A percentile compares a stretch with the other conserved stretches of the same genome.
phyloP scores from a whole-genome alignment of 2,797 vertebrate genomes.

The Thalassophryne amazonica region DNA sequence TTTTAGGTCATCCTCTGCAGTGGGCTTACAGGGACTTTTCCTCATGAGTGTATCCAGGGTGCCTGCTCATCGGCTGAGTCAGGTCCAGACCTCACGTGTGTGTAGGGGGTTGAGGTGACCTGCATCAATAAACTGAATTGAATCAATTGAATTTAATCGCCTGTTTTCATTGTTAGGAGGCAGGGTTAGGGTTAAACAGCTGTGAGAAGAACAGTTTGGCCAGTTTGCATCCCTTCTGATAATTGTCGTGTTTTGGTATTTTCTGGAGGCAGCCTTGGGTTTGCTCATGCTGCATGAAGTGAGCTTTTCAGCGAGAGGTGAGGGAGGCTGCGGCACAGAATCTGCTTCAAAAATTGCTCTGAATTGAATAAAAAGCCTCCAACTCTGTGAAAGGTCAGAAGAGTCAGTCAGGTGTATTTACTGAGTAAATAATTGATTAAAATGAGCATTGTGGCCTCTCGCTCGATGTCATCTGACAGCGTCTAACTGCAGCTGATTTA shows the following conservation, averaged over 20 bases:
- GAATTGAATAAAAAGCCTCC: slow-evolving; percentile 65
- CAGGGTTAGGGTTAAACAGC: too few species aligned
- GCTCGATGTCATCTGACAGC: slow-evolving; percentile 20
- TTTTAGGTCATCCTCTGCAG: too few species aligned
- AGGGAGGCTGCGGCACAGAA: slow-evolving; percentile 32
- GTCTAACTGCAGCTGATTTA: too few species aligned
- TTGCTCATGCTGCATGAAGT: slow-evolving; percentile 48
- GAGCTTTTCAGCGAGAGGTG: slow-evolving; percentile 27
- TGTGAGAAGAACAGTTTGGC: too few species aligned
- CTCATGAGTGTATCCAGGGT: too few species aligned
- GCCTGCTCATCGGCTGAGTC: too few species aligned
- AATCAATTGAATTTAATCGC: too few species aligned
- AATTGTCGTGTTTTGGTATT: slow-evolving; percentile 39
- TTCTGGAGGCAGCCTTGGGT: slow-evolving; percentile 12
- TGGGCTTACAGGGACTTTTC: too few species aligned
- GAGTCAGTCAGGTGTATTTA: slow-evolving; percentile 46
- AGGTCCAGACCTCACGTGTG: too few species aligned
- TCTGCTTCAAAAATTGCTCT: slow-evolving; percentile 42
- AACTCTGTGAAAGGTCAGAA: slow-evolving; percentile 40
- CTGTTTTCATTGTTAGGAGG: too few species aligned
- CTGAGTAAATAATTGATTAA: slow-evolving; percentile 47
- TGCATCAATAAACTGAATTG: too few species aligned
- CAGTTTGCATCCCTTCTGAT: slow-evolving; percentile 16
- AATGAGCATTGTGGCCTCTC: slow-evolving; percentile 23
- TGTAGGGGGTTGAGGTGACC: too few species aligned